Evolutionary conservation across 2,888 invertebrate genomes (phyloP).

Genomic region (Cosmorhoe ocellata): DNA sequence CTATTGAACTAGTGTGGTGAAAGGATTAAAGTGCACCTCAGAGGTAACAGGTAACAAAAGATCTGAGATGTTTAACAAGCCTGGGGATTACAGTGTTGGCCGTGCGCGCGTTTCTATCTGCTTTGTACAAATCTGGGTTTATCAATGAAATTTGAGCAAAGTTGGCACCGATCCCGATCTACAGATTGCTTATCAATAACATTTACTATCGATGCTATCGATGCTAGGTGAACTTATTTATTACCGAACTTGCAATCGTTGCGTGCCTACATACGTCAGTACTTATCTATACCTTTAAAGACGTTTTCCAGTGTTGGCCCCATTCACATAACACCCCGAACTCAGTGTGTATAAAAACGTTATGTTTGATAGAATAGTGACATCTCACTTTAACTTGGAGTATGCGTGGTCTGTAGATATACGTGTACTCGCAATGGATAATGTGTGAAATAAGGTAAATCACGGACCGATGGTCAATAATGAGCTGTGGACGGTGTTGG

Average conservation of each 20-base stretch:
- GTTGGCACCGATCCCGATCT: slow-evolving; percentile 4
- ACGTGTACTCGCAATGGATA: background rate
- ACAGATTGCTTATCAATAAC: slow-evolving; percentile 6
- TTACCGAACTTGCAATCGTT: background rate
- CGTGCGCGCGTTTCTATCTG: too few species aligned
- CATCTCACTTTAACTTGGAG: background rate
- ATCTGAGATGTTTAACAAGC: too few species aligned
- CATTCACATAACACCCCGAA: too few species aligned
- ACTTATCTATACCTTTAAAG: too few species aligned
- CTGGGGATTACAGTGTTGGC: too few species aligned
- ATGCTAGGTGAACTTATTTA: background rate
- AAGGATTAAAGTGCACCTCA: too few species aligned
- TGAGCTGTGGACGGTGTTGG: slow-evolving; percentile 31
- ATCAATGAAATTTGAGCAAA: slow-evolving; percentile 2
- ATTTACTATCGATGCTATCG: background rate
- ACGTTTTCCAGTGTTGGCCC: too few species aligned
- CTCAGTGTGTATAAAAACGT: too few species aligned
- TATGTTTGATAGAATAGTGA: too few species aligned
- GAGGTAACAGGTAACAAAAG: too few species aligned
- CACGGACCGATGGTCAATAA: slow-evolving; percentile 15
- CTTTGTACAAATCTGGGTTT: background rate
- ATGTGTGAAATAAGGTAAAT: slow-evolving; percentile 21
- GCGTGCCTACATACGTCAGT: background rate
- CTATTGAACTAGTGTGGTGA: too few species aligned
- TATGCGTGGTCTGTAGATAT: background rate